Evolutionary conservation across 2,797 vertebrate genomes (phyloP).

Genomic region (Schizopygopsis pylzovi): DNA sequence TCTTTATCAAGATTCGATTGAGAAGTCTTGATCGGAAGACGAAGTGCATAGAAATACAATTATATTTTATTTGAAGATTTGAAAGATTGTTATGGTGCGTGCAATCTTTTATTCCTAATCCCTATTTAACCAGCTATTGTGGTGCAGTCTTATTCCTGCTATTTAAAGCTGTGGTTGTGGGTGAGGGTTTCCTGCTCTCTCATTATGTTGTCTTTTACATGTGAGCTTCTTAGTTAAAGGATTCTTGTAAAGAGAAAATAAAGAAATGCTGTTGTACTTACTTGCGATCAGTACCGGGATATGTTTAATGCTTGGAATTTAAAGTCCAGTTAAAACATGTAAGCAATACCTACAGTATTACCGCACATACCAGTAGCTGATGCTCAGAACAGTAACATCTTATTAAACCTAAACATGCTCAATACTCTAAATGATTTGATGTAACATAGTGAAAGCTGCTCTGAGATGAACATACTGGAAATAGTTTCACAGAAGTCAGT

Average conservation of each 20-base stretch:
- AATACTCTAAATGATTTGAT: background rate
- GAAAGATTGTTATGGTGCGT: slow-evolving; percentile 35
- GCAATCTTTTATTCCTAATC: slow-evolving; percentile 1
- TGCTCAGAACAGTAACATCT: background rate
- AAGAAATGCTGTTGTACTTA: slow-evolving; percentile 17
- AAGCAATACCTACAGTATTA: background rate
- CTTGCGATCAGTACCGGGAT: background rate
- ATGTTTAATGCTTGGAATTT: slow-evolving; percentile 12
- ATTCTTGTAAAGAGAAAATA: slow-evolving; percentile 61
- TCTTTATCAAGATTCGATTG: background rate
- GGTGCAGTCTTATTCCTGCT: slow-evolving; percentile 29
- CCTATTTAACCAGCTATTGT: slow-evolving; percentile 37
- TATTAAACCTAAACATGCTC: background rate
- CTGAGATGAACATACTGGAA: background rate
- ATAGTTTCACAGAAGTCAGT: background rate
- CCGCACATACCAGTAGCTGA: background rate
- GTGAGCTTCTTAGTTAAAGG: slow-evolving; percentile 63
- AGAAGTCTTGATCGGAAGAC: background rate
- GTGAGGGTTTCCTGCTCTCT: slow-evolving; percentile 28
- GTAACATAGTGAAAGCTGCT: background rate
- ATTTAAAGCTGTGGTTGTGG: slow-evolving; percentile 42
- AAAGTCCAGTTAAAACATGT: background rate
- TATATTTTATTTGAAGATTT: slow-evolving; percentile 23
- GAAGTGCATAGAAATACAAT: slow-evolving; percentile 16
- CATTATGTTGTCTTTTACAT: slow-evolving; percentile 52